These are phyloP conservation scores for Zingel zingel DNA, from an alignment of 2,113 vertebrate species.

Conservation along the genomic window DNA sequence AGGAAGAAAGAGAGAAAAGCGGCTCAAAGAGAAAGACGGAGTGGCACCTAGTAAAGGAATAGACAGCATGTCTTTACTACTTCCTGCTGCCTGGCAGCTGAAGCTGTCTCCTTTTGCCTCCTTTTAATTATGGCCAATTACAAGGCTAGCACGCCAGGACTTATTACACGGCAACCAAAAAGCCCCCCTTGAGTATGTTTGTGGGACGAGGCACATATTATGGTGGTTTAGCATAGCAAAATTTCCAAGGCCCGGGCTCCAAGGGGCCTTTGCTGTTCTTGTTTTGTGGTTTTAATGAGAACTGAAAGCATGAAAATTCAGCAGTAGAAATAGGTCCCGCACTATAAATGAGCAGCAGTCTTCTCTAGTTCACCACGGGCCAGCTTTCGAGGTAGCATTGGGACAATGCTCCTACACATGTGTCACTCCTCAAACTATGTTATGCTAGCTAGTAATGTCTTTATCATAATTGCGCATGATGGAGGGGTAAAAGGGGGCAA, in stretches of 20 bases:
- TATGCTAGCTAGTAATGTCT: slow-evolving; percentile 65
- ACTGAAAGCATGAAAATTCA: slow-evolving; percentile 80
- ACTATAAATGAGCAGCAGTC: slow-evolving; percentile 64
- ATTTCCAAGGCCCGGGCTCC: slow-evolving; percentile 59
- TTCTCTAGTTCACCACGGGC: slow-evolving; percentile 36
- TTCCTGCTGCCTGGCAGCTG: slow-evolving; percentile 80
- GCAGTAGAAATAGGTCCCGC: slow-evolving; percentile 61
- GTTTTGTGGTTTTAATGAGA: slow-evolving; percentile 81
- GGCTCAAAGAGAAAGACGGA: slow-evolving; percentile 70
- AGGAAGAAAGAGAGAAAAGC: slow-evolving; percentile 65
- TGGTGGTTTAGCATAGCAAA: slow-evolving; percentile 71
- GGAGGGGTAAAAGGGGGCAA: slow-evolving; percentile 18
- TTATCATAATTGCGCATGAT: slow-evolving; percentile 69
- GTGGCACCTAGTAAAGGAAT: slow-evolving; percentile 81
- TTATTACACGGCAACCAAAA: slow-evolving; percentile 77
- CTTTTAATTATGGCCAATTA: slow-evolving; percentile 86
- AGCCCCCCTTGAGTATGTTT: slow-evolving; percentile 69
- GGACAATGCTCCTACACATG: slow-evolving; percentile 64
- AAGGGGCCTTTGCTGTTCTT: slow-evolving; percentile 65
- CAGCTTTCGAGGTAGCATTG: slow-evolving; percentile 33
- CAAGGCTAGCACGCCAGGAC: slow-evolving; percentile 80
- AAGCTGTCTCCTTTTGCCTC: slow-evolving; percentile 75
- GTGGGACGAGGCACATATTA: slow-evolving; percentile 74
- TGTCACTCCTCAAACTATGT: slow-evolving; percentile 62
- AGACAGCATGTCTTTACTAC: slow-evolving; percentile 78